phyloP scores from a whole-genome alignment of 2,113 vertebrate genomes.

The Cettia cetti region DNA sequence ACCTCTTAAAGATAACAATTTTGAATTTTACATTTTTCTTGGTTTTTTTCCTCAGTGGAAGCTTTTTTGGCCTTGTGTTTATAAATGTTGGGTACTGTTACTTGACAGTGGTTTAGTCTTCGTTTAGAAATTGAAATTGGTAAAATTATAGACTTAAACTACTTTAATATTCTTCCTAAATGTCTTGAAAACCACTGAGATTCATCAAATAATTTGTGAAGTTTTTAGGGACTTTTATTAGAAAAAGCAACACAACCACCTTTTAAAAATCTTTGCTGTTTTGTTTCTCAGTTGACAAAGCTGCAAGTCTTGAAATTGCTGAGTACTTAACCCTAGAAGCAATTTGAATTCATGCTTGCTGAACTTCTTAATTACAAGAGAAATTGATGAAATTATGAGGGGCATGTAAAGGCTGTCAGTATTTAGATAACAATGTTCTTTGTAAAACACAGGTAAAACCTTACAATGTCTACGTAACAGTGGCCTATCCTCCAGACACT shows the following conservation, averaged over 20 bases:
- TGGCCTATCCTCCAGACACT: slow-evolving; percentile 96
- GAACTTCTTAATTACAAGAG: neutral
- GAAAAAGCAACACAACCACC: neutral
- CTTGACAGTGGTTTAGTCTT: neutral
- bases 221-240: neutral
- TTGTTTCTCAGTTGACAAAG: neutral
- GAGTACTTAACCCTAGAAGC: neutral
- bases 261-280: neutral
- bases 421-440: neutral
- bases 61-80: neutral
- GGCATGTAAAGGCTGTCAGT: neutral
- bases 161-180: neutral
- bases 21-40: neutral
- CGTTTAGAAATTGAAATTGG: neutral
- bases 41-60: neutral
- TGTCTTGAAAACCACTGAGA: neutral
- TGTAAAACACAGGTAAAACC: slow-evolving; percentile 87
- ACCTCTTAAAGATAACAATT: neutral
- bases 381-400: neutral
- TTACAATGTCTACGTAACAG: slow-evolving; percentile 93
- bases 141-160: neutral
- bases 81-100: neutral
- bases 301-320: neutral
- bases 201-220: neutral
- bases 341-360: neutral